Conservation (phyloP, 2,113 vertebrate genomes). For the Chloropsis hardwickii region DNA sequence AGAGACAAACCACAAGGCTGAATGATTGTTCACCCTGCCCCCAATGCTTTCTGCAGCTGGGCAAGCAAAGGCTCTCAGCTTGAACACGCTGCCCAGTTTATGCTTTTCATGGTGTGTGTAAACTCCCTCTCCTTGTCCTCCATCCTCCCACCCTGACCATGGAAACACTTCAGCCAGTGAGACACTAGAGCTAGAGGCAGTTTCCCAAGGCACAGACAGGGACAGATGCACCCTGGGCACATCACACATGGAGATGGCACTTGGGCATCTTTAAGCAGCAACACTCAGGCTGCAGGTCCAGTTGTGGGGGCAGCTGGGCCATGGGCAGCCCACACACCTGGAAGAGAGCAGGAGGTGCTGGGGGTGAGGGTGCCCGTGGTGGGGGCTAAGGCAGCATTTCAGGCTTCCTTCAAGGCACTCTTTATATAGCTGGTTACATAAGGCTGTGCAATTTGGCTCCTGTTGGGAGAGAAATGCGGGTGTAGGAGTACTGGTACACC, state of each 20-base stretch:
- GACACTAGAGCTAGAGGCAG: background rate
- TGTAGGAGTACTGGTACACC: conserved; percentile 5
- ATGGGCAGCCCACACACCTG: background rate
- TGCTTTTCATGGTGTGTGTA: background rate
- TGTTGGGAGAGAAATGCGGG: background rate
- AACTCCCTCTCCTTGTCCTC: background rate
- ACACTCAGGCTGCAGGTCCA: background rate
- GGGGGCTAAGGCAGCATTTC: background rate
- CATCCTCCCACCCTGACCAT: fast-evolving
- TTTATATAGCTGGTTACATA: conserved; percentile 39
- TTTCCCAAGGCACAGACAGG: fast-evolving
- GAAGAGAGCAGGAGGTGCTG: background rate
- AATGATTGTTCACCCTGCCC: background rate
- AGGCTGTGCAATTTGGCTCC: conserved; percentile 35
- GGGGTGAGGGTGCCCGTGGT: background rate
- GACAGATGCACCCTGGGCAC: fast-evolving
- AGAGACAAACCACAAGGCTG: background rate
- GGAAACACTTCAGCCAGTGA: background rate
- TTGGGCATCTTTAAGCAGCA: background rate
- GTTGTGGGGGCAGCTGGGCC: fast-evolving
- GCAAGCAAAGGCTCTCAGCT: background rate
- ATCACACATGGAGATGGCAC: fast-evolving
- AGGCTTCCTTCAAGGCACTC: background rate
- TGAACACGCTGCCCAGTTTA: background rate
- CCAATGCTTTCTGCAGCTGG: background rate